Evolutionary conservation across 2,113 vertebrate genomes (phyloP).

Genomic region (Apodemus sylvaticus): DNA sequence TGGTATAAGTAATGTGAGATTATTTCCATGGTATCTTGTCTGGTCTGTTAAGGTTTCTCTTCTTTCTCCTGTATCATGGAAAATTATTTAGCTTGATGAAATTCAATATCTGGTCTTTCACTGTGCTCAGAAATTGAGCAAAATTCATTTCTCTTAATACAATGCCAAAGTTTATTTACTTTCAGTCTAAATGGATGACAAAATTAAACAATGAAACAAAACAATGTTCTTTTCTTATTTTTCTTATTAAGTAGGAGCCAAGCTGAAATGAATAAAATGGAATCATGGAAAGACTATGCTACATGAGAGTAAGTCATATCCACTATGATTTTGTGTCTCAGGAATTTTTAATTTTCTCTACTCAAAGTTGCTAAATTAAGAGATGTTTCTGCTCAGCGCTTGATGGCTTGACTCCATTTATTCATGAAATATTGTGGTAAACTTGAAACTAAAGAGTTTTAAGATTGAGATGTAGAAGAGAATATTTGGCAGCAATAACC

Average conservation of each 20-base stretch:
- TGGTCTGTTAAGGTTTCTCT: not conserved
- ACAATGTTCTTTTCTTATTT: not conserved
- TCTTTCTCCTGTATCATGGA: not conserved
- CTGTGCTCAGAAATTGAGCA: not conserved
- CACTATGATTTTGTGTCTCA: not conserved
- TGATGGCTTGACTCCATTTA: not conserved
- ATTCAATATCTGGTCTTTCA: not conserved
- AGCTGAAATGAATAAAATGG: slow-evolving; percentile 11
- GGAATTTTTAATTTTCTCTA: not conserved
- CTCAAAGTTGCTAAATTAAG: not conserved
- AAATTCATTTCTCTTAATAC: slow-evolving; percentile 22
- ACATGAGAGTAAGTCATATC: not conserved
- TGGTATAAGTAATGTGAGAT: not conserved
- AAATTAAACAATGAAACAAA: not conserved
- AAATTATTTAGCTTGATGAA: not conserved
- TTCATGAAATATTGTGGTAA: not conserved
- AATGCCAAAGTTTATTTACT: not conserved
- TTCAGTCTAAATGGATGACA: not conserved
- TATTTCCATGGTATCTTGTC: not conserved
- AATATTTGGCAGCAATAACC: not conserved
- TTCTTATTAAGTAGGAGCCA: not conserved
- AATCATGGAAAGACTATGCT: not conserved
- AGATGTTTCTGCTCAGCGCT: not conserved
- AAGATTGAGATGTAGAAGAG: not conserved
- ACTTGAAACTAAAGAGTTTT: not conserved